Percentiles rank a stretch among this genome's conserved stretches.
Conservation (phyloP, 2,888 invertebrate genomes). For the Empis stercorea region DNA sequence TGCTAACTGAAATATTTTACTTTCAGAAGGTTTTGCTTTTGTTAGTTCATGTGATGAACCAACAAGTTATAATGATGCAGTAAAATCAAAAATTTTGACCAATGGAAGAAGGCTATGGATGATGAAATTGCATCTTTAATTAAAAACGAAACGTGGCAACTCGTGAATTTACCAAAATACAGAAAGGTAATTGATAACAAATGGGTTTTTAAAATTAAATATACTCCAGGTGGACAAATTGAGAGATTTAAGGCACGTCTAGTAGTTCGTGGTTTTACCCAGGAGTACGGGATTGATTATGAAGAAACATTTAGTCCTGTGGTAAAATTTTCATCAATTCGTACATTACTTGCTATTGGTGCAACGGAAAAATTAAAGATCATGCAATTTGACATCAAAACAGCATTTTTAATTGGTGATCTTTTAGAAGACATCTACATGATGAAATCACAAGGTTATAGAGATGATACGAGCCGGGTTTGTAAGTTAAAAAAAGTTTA, state of each 20-base stretch:
- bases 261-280: constrained; percentile 20
- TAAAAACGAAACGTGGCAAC: constrained; percentile 6
- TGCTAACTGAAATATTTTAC: neutral
- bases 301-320: constrained; percentile 24
- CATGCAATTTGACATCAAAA: constrained; percentile 12
- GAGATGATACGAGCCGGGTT: constrained; percentile 12
- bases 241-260: constrained; percentile 19
- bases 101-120: constrained; percentile 6
- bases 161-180: constrained; percentile 4
- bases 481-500: constrained; percentile 14
- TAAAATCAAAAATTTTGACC: neutral
- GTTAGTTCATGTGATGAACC: neutral
- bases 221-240: neutral
- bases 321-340: constrained; percentile 17
- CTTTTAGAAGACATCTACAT: constrained; percentile 12
- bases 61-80: constrained; percentile 1
- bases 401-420: constrained; percentile 10
- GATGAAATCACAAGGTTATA: constrained; percentile 11
- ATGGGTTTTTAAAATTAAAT: neutral
- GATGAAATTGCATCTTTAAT: constrained; percentile 4
- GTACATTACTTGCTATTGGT: constrained; percentile 15
- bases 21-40: no score
- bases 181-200: constrained; percentile 7
- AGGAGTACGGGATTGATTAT: constrained; percentile 20
- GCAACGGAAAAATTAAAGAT: constrained; percentile 9